Evolutionary conservation across 2,797 vertebrate species (phyloP).

Genomic region (Limosa lapponica): DNA sequence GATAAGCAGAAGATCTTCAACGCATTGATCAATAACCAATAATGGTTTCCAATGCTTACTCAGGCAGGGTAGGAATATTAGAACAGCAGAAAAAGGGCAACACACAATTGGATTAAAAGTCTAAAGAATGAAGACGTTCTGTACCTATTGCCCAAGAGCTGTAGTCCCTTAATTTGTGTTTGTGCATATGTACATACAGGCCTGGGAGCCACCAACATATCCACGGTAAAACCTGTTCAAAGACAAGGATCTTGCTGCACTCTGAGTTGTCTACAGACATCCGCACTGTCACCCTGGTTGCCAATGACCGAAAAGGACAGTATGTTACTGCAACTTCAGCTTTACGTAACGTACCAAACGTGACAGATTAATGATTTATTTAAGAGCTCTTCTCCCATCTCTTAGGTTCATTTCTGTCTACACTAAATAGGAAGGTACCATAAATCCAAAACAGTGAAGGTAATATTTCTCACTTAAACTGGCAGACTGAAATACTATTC

Average conservation of each 20-base stretch:
- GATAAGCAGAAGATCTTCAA: rapidly evolving
- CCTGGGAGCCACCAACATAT: not conserved
- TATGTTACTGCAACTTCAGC: not conserved
- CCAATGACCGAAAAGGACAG: not conserved
- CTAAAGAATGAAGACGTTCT: not conserved
- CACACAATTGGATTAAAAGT: not conserved
- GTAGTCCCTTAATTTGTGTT: not conserved
- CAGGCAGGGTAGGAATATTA: not conserved
- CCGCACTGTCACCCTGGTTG: not conserved
- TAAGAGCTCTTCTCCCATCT: not conserved
- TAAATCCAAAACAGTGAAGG: not conserved
- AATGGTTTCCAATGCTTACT: not conserved
- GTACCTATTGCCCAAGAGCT: not conserved
- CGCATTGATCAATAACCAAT: not conserved
- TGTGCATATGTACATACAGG: not conserved
- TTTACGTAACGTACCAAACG: not conserved
- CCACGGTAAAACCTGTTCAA: not conserved
- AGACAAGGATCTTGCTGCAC: not conserved
- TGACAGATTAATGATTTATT: not conserved
- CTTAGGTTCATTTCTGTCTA: not conserved
- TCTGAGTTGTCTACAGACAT: not conserved
- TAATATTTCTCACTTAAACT: not conserved
- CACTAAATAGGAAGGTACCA: not conserved
- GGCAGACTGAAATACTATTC: not conserved
- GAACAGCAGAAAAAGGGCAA: not conserved